Evolutionary conservation across 2,113 vertebrate genomes (phyloP).

Genomic region (Sakesphorus luctuosus): DNA sequence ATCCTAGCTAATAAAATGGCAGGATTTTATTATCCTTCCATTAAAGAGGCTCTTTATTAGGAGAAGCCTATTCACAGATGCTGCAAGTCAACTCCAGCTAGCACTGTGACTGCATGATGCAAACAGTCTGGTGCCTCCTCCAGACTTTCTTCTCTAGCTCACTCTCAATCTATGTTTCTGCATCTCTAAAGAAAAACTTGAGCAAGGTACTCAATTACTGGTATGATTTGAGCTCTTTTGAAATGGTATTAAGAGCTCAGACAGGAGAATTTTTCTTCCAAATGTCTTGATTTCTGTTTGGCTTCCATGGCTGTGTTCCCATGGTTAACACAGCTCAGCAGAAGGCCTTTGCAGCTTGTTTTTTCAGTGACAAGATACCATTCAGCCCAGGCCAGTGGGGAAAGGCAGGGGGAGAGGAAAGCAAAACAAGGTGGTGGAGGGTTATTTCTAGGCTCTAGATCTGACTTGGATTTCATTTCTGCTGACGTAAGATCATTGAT

Average conservation of each 20-base stretch:
- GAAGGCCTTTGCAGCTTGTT: not conserved
- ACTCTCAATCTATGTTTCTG: not conserved
- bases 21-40: slow-evolving; percentile 3
- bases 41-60: slow-evolving; percentile 5
- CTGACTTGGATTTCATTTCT: not conserved
- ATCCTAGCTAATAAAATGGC: not conserved
- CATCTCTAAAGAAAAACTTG: not conserved
- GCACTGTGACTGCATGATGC: not conserved
- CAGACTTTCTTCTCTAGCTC: slow-evolving; percentile 13
- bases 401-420: not conserved
- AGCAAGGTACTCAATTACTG: not conserved
- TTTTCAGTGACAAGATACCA: not conserved
- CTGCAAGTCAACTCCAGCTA: slow-evolving; percentile 34
- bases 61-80: slow-evolving; percentile 49
- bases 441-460: not conserved
- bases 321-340: not conserved
- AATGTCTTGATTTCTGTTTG: not conserved
- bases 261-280: not conserved
- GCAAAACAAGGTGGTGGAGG: not conserved
- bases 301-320: not conserved
- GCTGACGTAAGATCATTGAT: not conserved
- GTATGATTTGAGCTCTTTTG: not conserved
- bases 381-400: not conserved
- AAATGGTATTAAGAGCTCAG: not conserved
- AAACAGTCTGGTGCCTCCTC: slow-evolving; percentile 53